Conservation (phyloP, 2,888 invertebrate genomes). For the Stenoptilia bipunctidactyla region DNA sequence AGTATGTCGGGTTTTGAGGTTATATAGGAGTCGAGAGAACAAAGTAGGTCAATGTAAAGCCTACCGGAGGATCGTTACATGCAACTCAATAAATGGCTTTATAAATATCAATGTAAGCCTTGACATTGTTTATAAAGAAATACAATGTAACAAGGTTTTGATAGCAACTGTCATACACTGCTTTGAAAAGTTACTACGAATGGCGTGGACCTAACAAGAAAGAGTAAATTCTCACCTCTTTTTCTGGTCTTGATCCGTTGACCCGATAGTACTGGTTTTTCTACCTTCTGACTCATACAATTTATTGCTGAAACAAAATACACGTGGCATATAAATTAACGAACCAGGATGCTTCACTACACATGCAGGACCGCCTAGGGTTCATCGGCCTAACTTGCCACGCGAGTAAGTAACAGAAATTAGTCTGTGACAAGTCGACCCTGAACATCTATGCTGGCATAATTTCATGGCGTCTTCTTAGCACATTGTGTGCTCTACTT, state of each 20-base stretch:
- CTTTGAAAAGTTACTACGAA: too few species aligned
- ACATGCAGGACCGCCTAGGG: conserved; percentile 32
- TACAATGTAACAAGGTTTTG: too few species aligned
- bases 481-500: conserved; percentile 25
- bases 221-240: conserved; percentile 81
- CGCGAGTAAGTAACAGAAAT: conserved; percentile 13
- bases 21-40: too few species aligned
- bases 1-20: too few species aligned
- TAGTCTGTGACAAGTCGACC: conserved; percentile 11
- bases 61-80: too few species aligned
- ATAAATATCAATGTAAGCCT: too few species aligned
- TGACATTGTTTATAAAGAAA: too few species aligned
- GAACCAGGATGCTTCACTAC: conserved; percentile 31
- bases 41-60: too few species aligned
- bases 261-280: conserved; percentile 99
- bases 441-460: conserved; percentile 22
- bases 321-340: conserved; percentile 51
- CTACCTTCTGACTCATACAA: conserved; percentile 99
- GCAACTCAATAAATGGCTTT: too few species aligned
- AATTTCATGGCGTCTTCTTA: conserved; percentile 30
- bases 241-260: conserved; percentile 99
- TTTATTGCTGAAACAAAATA: conserved; percentile 79
- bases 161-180: too few species aligned
- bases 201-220: conserved; percentile 10
- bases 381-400: conserved; percentile 49